phyloP scores from a whole-genome alignment of 1,140 invertebrate species.

The Brachionus rotundiformis region DNA sequence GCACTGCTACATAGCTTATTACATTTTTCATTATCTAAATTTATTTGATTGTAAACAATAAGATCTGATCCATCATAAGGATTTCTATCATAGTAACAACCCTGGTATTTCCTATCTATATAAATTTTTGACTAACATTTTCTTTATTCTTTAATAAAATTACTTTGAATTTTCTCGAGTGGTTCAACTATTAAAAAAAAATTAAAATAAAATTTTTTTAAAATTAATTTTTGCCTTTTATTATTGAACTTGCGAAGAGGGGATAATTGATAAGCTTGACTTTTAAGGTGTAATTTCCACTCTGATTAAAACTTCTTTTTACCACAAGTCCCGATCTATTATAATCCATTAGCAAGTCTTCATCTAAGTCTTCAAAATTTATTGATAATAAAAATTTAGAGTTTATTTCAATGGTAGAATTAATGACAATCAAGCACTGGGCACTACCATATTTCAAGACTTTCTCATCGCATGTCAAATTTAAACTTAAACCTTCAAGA shows the following conservation, averaged over 20 bases:
- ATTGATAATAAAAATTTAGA: not conserved
- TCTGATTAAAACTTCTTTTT: not conserved
- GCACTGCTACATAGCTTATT: not conserved
- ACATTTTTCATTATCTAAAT: not conserved
- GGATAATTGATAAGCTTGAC: not conserved
- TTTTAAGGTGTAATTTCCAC: not conserved
- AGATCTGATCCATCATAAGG: not conserved
- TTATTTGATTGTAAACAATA: not conserved
- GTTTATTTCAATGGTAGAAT: not conserved
- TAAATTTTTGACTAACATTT: too few relatives aligned
- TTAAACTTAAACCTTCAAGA: not conserved
- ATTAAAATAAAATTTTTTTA: not conserved
- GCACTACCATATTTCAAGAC: not conserved
- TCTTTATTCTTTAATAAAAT: not conserved
- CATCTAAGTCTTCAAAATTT: not conserved
- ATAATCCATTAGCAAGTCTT: not conserved
- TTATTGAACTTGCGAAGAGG: not conserved
- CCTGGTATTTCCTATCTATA: not conserved
- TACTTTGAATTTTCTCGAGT: not conserved
- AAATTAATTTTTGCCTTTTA: not conserved
- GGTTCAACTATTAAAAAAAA: not conserved
- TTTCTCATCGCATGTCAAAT: not conserved
- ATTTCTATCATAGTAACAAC: constrained; percentile 14
- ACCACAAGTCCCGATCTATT: not conserved
- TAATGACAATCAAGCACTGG: not conserved